These are phyloP conservation scores for Torymus auratus DNA, from an alignment of 2,888 invertebrate genomes.

Conservation along the genomic window DNA sequence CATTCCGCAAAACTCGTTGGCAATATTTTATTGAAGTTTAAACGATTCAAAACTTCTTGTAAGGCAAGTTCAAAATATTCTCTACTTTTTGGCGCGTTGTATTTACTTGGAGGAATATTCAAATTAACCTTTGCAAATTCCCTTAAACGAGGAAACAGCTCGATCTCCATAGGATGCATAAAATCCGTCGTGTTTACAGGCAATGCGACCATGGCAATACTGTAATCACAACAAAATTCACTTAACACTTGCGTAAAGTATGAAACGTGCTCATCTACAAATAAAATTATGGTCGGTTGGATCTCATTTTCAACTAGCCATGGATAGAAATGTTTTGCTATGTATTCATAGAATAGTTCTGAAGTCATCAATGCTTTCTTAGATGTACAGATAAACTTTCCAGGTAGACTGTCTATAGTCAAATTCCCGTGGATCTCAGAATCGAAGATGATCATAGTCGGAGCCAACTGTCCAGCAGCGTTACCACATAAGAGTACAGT, in stretches of 20 bases:
- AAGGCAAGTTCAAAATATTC: not conserved
- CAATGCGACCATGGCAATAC: conserved; percentile 16
- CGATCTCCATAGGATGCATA: conserved; percentile 21
- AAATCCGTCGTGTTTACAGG: conserved; percentile 5
- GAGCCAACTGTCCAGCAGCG: conserved; percentile 14
- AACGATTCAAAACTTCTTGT: not conserved
- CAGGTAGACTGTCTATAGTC: not conserved
- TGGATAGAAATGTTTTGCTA: conserved; percentile 21
- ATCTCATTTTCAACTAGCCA: conserved; percentile 29
- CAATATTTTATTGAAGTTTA: not conserved
- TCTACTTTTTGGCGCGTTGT: not conserved
- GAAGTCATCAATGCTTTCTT: not conserved
- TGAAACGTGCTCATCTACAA: conserved; percentile 6
- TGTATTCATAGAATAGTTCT: conserved; percentile 28
- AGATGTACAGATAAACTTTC: not conserved
- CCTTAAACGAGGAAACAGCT: not conserved
- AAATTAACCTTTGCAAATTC: too few relatives aligned
- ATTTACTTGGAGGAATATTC: too few relatives aligned
- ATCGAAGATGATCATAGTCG: conserved; percentile 23
- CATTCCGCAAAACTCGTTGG: not conserved
- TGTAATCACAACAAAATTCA: conserved; percentile 28
- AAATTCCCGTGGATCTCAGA: not conserved
- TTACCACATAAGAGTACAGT: conserved; percentile 7
- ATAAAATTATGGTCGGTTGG: conserved; percentile 29
- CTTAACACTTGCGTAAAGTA: conserved; percentile 15